Evolutionary conservation across 1,140 invertebrate genomes (phyloP).

Genomic region (Streblospio benedicti): DNA sequence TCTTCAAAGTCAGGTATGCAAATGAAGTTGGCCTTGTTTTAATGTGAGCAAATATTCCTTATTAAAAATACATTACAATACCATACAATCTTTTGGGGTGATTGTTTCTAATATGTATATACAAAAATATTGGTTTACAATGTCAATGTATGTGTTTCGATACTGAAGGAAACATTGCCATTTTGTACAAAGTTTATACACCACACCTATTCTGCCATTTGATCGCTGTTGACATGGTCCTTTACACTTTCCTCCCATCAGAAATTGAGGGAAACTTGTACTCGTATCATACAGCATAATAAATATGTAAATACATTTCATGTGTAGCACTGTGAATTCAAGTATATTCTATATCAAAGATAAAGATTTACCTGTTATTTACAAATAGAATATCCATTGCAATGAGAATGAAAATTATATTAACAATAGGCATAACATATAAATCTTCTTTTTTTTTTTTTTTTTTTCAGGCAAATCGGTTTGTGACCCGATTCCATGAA

Average conservation of each 20-base stretch:
- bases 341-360: not conserved
- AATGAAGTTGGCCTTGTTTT: not conserved
- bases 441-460: conserved; percentile 6
- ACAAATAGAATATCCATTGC: not conserved
- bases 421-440: not conserved
- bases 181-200: not conserved
- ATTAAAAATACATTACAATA: not conserved
- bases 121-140: not conserved
- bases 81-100: not conserved
- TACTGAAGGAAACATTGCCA: not conserved
- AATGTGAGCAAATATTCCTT: not conserved
- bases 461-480: conserved; percentile 68
- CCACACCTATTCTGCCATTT: too few species aligned
- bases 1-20: conserved; percentile 62
- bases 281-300: not conserved
- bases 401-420: not conserved
- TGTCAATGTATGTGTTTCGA: not conserved
- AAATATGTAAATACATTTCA: not conserved
- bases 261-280: too few species aligned
- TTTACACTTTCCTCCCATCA: too few species aligned
- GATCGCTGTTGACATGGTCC: too few species aligned
- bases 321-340: not conserved
- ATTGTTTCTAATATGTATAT: not conserved
- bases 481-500: conserved; percentile 82
- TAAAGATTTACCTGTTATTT: not conserved